Percentiles rank a stretch among this genome's conserved stretches.
Evolutionary conservation across 1,140 invertebrate genomes (phyloP).

Genomic region (Drosophila kanapiae): DNA sequence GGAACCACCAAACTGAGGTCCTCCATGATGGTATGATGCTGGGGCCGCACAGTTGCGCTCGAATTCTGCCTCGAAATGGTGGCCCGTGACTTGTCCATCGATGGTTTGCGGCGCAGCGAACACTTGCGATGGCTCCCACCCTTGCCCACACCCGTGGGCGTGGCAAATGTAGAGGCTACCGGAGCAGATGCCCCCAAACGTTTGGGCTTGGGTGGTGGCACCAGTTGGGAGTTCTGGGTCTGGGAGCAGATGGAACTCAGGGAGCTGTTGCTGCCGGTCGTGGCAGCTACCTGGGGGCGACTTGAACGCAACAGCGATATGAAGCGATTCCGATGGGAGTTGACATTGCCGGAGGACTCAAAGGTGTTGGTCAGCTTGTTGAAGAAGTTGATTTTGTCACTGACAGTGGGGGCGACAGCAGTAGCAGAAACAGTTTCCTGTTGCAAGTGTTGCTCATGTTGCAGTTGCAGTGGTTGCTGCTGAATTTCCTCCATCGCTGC

Average conservation of each 20-base stretch:
- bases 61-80: conserved; percentile 69
- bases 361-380: conserved; percentile 78
- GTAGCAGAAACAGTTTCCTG: background rate
- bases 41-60: conserved; percentile 59
- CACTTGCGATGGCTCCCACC: conserved; percentile 58
- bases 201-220: conserved; percentile 72
- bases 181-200: conserved; percentile 41
- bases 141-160: conserved; percentile 45
- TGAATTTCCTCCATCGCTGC: conserved; percentile 2
- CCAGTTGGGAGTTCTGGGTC: conserved; percentile 14
- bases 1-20: conserved; percentile 77
- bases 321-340: conserved; percentile 48
- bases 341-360: conserved; percentile 43
- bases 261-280: conserved; percentile 35
- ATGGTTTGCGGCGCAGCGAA: conserved; percentile 71
- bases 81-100: conserved; percentile 72
- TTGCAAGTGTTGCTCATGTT: conserved; percentile 4
- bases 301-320: conserved; percentile 69
- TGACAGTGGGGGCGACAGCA: conserved; percentile 50
- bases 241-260: conserved; percentile 18
- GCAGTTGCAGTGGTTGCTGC: conserved; percentile 1
- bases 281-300: conserved; percentile 54
- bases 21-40: conserved; percentile 78
- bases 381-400: conserved; percentile 80
- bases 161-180: conserved; percentile 49